A percentile compares a stretch with the other conserved stretches of the same genome.
Evolutionary conservation across 2,888 invertebrate genomes (phyloP).

Genomic region (Ariolimax columbianus): DNA sequence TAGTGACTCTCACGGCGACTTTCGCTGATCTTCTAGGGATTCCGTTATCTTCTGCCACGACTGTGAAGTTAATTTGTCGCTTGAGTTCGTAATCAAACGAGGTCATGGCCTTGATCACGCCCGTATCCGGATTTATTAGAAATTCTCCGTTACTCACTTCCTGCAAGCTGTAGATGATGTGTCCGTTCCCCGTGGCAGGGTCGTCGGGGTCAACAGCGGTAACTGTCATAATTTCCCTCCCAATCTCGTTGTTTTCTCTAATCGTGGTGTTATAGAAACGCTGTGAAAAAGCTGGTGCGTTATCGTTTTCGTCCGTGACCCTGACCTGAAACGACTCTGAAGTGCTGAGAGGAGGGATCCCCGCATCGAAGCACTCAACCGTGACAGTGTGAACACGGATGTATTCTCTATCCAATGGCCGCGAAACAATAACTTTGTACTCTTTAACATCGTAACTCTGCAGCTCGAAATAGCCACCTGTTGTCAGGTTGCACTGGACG

Average conservation of each 20-base stretch:
- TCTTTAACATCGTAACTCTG: constrained; percentile 67
- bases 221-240: constrained; percentile 84
- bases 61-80: constrained; percentile 62
- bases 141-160: constrained; percentile 63
- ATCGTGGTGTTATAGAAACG: constrained; percentile 35
- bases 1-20: constrained; percentile 61
- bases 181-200: constrained; percentile 62
- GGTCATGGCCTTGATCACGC: constrained; percentile 63
- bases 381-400: constrained; percentile 64
- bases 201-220: constrained; percentile 90
- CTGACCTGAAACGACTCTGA: constrained; percentile 65
- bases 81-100: constrained; percentile 67
- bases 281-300: constrained; percentile 67
- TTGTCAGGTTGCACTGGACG: constrained; percentile 80
- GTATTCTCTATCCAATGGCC: constrained; percentile 67
- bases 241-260: constrained; percentile 57
- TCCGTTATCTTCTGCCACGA: constrained; percentile 67
- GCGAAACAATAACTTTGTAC: constrained; percentile 79
- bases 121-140: constrained; percentile 62
- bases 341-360: constrained; percentile 60
- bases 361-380: constrained; percentile 83
- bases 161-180: constrained; percentile 63
- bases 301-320: constrained; percentile 75
- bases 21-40: constrained; percentile 63
- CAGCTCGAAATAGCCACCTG: constrained; percentile 61